Conservation (phyloP, 1,140 invertebrate species). For the Drosophila varians region DNA sequence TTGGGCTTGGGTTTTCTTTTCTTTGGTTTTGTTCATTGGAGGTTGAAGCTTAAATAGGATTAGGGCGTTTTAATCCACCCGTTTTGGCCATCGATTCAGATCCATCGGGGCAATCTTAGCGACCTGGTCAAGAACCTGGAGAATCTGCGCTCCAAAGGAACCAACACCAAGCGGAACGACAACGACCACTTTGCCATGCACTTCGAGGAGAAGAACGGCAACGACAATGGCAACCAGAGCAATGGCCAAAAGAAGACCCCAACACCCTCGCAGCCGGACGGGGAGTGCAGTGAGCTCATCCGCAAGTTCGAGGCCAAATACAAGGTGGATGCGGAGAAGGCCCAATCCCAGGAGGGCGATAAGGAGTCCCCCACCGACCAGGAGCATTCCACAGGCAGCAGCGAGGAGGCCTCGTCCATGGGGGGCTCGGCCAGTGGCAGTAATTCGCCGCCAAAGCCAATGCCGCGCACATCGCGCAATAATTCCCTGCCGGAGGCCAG, state of each 20-base stretch:
- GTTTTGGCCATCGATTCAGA: conserved; percentile 41
- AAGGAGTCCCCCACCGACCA: conserved; percentile 76
- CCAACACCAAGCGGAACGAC: conserved; percentile 52
- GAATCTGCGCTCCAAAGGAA: conserved; percentile 72
- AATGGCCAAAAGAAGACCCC: conserved; percentile 33
- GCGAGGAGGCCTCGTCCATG: conserved; percentile 69
- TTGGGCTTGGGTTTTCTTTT: not conserved
- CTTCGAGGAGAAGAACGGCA: conserved; percentile 68
- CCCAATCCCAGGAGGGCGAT: conserved; percentile 49
- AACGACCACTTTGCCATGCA: conserved; percentile 67
- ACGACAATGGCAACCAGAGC: conserved; percentile 48
- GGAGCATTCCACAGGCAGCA: conserved; percentile 74
- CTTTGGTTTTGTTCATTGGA: not conserved
- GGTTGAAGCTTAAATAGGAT: not conserved
- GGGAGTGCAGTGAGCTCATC: conserved; percentile 67
- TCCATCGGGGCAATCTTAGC: conserved; percentile 80
- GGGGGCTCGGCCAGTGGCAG: conserved; percentile 61
- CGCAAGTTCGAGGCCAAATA: conserved; percentile 81
- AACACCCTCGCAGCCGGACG: conserved; percentile 15
- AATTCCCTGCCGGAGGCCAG: conserved; percentile 86
- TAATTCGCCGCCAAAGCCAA: conserved; percentile 88
- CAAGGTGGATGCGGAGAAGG: conserved; percentile 72
- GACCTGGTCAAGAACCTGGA: conserved; percentile 83
- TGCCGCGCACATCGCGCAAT: conserved; percentile 88
- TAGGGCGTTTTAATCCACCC: no score